A percentile compares a stretch with the other conserved stretches of the same genome.
Evolutionary conservation across 2,113 vertebrate genomes (phyloP).

Genomic region (Pelecanus crispus): DNA sequence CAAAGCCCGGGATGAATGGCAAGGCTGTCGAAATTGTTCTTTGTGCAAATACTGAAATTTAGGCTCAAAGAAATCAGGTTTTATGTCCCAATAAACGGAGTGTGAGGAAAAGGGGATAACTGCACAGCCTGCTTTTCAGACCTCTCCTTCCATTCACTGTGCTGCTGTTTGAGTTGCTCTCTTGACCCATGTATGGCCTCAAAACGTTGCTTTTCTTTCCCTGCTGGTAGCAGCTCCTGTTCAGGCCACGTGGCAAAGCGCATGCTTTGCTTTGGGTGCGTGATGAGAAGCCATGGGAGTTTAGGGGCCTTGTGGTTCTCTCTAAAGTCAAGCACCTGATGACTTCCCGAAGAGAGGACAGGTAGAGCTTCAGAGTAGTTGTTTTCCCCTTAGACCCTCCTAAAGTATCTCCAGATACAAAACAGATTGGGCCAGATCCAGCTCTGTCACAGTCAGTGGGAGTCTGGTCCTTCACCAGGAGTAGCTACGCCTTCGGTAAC

Average conservation of each 20-base stretch:
- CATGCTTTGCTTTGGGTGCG: not conserved
- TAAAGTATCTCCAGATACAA: not conserved
- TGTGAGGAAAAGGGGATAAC: not conserved
- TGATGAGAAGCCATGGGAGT: not conserved
- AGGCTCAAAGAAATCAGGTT: not conserved
- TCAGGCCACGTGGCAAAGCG: not conserved
- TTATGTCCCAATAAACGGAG: not conserved
- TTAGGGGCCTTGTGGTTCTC: not conserved
- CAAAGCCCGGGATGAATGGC: not conserved
- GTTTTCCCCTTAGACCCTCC: not conserved
- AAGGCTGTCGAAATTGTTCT: not conserved
- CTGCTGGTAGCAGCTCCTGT: not conserved
- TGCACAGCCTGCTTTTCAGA: not conserved
- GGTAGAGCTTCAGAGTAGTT: not conserved
- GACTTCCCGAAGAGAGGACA: not conserved
- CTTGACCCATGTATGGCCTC: not conserved
- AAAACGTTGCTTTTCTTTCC: not conserved
- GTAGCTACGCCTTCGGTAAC: not conserved
- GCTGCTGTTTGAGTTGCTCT: not conserved
- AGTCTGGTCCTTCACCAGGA: not conserved
- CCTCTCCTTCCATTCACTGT: not conserved
- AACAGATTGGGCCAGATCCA: not conserved
- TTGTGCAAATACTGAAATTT: slow-evolving; percentile 12
- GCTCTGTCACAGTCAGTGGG: not conserved
- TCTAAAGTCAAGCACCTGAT: not conserved